These are phyloP conservation scores for Pomatostomus ruficeps DNA, from an alignment of 2,113 vertebrate species.

Conservation along the genomic window DNA sequence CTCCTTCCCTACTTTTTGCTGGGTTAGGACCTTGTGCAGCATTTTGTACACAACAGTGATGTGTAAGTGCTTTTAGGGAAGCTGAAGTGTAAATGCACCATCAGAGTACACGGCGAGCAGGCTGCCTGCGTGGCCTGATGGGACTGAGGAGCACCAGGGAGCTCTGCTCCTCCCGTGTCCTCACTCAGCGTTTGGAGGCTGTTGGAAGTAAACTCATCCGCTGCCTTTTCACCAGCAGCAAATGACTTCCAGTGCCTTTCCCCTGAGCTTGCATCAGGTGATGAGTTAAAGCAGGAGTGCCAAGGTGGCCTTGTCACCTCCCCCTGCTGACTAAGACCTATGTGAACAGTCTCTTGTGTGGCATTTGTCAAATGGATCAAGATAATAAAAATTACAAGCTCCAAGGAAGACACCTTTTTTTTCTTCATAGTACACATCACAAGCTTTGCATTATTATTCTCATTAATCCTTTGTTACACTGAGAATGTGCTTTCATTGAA, in stretches of 20 bases:
- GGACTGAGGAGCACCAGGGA: background rate
- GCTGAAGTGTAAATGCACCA: background rate
- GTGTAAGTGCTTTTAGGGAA: background rate
- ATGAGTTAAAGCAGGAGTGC: background rate
- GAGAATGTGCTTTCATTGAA: background rate
- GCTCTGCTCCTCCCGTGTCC: background rate
- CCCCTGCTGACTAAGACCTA: background rate
- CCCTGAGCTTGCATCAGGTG: background rate
- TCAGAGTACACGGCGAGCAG: accelerated
- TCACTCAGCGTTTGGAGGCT: background rate
- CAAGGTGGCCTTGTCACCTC: background rate
- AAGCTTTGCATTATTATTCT: background rate
- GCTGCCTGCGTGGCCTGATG: background rate
- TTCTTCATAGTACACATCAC: background rate
- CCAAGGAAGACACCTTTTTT: background rate
- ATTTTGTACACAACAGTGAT: background rate
- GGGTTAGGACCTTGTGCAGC: background rate
- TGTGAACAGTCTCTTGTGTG: background rate
- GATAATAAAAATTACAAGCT: background rate
- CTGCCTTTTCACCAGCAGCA: background rate
- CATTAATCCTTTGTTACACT: background rate
- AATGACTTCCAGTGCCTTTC: background rate
- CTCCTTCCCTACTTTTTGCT: background rate
- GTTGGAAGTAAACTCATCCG: background rate
- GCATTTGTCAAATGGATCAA: background rate